These are phyloP conservation scores for Eupelmus urozonus DNA, from an alignment of 2,888 invertebrate genomes.

Conservation along the genomic window DNA sequence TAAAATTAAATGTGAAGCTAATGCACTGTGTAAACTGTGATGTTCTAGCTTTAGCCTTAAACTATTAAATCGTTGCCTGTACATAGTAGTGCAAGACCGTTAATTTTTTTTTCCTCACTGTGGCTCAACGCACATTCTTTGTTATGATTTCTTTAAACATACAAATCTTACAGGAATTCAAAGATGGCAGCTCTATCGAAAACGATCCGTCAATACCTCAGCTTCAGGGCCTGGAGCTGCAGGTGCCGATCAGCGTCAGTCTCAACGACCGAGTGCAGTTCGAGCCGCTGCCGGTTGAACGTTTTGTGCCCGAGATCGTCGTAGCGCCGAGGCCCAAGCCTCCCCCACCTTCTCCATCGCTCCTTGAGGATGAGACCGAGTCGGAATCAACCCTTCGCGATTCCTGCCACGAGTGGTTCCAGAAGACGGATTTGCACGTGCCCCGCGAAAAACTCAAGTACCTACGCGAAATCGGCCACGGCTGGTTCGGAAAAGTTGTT, in stretches of 20 bases:
- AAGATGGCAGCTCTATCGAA: constrained; percentile 70
- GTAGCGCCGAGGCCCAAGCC: constrained; percentile 66
- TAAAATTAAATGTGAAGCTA: constrained; percentile 53
- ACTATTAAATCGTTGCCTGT: constrained; percentile 47
- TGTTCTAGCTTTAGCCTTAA: constrained; percentile 59
- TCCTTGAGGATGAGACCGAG: constrained; percentile 64
- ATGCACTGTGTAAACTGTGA: constrained; percentile 55
- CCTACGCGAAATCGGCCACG: constrained; percentile 88
- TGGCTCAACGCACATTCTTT: no score
- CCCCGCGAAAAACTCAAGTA: constrained; percentile 89
- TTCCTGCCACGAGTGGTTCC: constrained; percentile 72
- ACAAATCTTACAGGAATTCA: constrained; percentile 71
- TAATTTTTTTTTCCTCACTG: neutral
- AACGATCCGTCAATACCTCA: constrained; percentile 69
- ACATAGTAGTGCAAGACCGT: constrained; percentile 51
- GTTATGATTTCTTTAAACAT: neutral
- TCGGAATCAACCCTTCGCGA: constrained; percentile 63
- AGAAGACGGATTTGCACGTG: constrained; percentile 75
- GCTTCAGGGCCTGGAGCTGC: constrained; percentile 71
- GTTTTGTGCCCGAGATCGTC: constrained; percentile 65
- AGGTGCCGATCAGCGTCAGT: constrained; percentile 67
- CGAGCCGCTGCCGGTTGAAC: constrained; percentile 72
- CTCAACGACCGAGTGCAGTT: constrained; percentile 70
- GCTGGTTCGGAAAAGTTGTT: constrained; percentile 93
- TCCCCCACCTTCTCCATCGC: constrained; percentile 64